Base-by-base conservation (phyloP, 2,888 invertebrate genomes). In the Hydropsyche betteni region DNA sequence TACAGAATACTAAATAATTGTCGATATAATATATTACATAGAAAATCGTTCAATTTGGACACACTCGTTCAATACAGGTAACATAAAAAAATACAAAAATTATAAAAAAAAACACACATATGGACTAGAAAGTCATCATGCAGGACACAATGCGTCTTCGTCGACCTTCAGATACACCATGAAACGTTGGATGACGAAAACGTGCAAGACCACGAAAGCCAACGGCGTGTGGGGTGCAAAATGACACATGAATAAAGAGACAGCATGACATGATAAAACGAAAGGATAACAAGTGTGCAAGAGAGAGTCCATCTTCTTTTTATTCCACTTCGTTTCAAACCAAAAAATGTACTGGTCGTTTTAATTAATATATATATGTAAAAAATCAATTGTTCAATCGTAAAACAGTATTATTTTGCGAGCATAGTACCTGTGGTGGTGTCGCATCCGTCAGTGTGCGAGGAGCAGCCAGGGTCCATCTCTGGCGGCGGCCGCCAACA, bases 401-500 rank as follows among this genome's bases (percentile, higher is more conserved):
- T 44, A 44, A 44, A 8, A 44, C 44, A 44, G 44, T 10, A 44
- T 44, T 44, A 44, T 44, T 64, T 34, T 72, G 72, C 44, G 74
- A 61, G 75, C 72, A 58, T 82, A 86, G 86, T 90, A 92, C 91
- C 93, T 94, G 95, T 93, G 89, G 94, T 93, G 88, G 94, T 94
- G 89, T 95, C 95, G 90, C 95, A 95, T 90, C 95, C 94, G 87
- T 95, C 95, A 86, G 94, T 92, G 89, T 95, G 95, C 85, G 95
- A 95, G 86, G 94, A 92, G 90, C 95, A 95, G 88, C 95, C 95
- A 86, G 91, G 91, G 88, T 94, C 94, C 89, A 93, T 90, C 90
- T 94, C 94, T 92, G 89, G 74, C 68, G 77, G 79, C 79, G 80
- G 77, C 78, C 79, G 78, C 80, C 79, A 81, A 79, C 75, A 79